Evolutionary conservation across 92 coral and sea anemone genomes (phyloP), one percentile per base, ranked within the genome.

Genomic region (Palythoa grandiflora): DNA sequence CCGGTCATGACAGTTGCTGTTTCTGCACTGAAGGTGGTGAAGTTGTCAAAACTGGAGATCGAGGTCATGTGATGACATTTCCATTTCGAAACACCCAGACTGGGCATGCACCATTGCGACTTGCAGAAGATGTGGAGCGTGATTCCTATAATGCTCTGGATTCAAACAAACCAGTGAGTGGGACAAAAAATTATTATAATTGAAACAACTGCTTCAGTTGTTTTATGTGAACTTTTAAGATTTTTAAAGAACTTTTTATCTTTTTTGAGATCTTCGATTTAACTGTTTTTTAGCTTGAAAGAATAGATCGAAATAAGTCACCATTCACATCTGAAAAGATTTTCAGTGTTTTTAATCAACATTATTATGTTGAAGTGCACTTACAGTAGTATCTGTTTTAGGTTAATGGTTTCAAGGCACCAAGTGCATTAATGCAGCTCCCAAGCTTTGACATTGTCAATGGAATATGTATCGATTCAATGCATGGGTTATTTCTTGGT

Each of bases 401-500:
- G 92, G 85, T 89, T 15, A 68, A 68, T 76, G 92, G 89, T 53
- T 52, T 84, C 54, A 89, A 71, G 83, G 92, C 84, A 61, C 92
- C 92, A 37, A 89, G 88, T 66, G 88, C 92, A 48, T 48, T 89
- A 59, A 15, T 89, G 48, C 84, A 76, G 79, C 79, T 89, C 47
- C 92, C 85, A 57, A 68, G 75, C 39, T 89, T 89, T 77, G 89
- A 89, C 66, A 84, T 89, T 55, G 80, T 77, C 66, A 84, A 36
- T 78, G 89, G 92, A 12, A 57, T 84, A 53, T 53, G 80, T 6
- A 87, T 91, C 50, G 93, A 91, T 77, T 71, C 85, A 2, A 91
- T 91, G 93, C 93, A 91, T 61, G 81, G 93, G 36, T 83, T 91
- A 10, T 87, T 63, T 84, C 93, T 91, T n/a, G 93, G 93, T 74